These are phyloP conservation scores for Phylloscopus whistleri DNA, from an alignment of 2,113 vertebrate species.

Conservation along the genomic window DNA sequence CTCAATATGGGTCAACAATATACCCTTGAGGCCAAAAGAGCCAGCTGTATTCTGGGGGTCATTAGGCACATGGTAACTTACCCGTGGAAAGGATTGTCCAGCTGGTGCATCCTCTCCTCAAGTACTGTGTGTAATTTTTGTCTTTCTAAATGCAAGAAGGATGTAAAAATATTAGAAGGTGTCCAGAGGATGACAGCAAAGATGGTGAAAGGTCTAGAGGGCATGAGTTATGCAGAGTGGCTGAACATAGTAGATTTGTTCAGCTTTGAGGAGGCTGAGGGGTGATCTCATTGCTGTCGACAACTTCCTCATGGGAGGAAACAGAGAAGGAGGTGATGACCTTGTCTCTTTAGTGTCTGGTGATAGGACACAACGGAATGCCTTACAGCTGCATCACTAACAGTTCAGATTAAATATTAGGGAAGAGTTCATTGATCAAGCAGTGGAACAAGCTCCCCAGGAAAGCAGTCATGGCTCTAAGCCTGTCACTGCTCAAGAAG, in stretches of 20 bases:
- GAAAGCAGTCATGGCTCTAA: not conserved
- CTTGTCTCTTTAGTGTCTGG: not conserved
- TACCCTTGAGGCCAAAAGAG: not conserved
- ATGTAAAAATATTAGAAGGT: not conserved
- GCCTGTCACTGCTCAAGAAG: not conserved
- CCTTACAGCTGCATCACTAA: not conserved
- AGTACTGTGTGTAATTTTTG: not conserved
- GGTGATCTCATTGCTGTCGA: not conserved
- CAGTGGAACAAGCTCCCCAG: not conserved
- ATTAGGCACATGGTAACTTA: not conserved
- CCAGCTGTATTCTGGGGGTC: not conserved
- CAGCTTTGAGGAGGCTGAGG: not conserved
- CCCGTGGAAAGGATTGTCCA: not conserved
- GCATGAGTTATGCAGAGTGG: not conserved
- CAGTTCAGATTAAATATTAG: not conserved
- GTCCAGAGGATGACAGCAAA: not conserved
- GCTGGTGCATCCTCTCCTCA: not conserved
- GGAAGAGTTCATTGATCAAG: not conserved
- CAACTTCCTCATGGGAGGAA: not conserved
- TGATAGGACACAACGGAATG: not conserved
- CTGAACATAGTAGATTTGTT: not conserved
- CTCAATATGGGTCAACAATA: not conserved
- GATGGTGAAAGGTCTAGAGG: not conserved
- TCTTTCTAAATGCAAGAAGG: not conserved
- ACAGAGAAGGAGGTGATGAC: not conserved